Conservation (phyloP, 2,888 invertebrate genomes). For the Heteromyza rotundicornis region DNA sequence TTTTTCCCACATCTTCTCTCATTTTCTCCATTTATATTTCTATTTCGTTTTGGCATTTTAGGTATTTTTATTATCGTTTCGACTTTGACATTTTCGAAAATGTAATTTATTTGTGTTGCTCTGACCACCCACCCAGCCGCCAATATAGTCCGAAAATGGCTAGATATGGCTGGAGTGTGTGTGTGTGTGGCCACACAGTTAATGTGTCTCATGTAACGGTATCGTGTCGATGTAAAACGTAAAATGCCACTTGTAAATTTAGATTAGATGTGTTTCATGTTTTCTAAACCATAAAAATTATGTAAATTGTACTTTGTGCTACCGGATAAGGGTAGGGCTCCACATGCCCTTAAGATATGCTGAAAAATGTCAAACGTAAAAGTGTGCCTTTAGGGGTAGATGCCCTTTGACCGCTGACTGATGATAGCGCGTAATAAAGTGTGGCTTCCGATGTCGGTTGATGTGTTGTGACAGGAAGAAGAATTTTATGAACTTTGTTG, state of each 20-base stretch:
- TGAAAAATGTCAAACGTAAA: not conserved
- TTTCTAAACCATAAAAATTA: constrained; percentile 1
- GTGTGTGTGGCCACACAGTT: no score
- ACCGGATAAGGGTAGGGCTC: not conserved
- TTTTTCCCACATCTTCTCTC: not conserved
- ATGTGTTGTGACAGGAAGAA: not conserved
- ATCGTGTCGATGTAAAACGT: not conserved
- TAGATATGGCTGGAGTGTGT: no score
- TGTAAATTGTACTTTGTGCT: not conserved
- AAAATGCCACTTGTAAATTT: constrained; percentile 1
- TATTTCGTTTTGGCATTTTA: not conserved
- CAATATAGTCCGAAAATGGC: not conserved
- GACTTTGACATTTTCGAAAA: not conserved
- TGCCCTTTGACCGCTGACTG: not conserved
- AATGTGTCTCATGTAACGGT: not conserved
- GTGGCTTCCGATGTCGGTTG: no score
- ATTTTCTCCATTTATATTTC: not conserved
- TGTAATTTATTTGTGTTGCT: not conserved
- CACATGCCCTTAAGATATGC: not conserved
- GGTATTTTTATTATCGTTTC: not conserved
- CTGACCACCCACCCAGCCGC: not conserved
- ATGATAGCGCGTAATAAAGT: not conserved
- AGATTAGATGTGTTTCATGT: not conserved
- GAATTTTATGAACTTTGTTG: not conserved
- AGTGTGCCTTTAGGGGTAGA: not conserved